Evolutionary conservation across 2,888 invertebrate species (phyloP).

Genomic region (Omphaloscelis lunosa): DNA sequence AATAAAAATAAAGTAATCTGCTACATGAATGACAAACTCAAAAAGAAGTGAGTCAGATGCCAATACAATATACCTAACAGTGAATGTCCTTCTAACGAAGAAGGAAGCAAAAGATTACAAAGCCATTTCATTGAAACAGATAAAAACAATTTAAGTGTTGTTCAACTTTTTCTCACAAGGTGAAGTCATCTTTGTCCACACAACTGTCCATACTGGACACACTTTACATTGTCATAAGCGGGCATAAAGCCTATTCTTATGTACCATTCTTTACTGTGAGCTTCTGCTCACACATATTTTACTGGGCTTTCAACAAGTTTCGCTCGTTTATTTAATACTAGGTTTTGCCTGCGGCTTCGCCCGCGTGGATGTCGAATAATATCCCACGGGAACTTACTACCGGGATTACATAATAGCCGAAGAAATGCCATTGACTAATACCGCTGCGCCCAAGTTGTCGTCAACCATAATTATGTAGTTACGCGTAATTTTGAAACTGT

Average conservation of each 20-base stretch:
- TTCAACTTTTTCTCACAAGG: slow-evolving; percentile 51
- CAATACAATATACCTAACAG: slow-evolving; percentile 17
- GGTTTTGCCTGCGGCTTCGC: too few relatives aligned
- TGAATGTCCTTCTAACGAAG: slow-evolving; percentile 44
- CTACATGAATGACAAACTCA: not conserved
- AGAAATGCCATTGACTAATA: too few relatives aligned
- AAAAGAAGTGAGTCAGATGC: slow-evolving; percentile 22
- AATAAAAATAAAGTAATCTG: not conserved
- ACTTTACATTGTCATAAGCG: not conserved
- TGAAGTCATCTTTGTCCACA: slow-evolving; percentile 25
- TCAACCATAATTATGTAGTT: too few relatives aligned
- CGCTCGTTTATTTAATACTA: not conserved
- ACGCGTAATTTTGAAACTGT: too few relatives aligned
- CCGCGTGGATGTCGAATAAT: too few relatives aligned
- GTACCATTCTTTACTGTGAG: not conserved
- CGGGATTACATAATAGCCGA: too few relatives aligned
- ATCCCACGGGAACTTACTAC: too few relatives aligned
- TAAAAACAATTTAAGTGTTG: slow-evolving; percentile 47
- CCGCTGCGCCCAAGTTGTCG: too few relatives aligned
- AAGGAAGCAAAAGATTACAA: slow-evolving; percentile 53
- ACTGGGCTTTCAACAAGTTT: not conserved
- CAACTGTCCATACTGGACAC: slow-evolving; percentile 3
- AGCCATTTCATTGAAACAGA: slow-evolving; percentile 49
- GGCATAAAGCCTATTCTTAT: too few relatives aligned
- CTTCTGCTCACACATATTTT: not conserved